Evolutionary conservation across 2,888 invertebrate genomes (phyloP), one percentile per base, ranked within the genome.

Genomic region (Mythimna ferrago): DNA sequence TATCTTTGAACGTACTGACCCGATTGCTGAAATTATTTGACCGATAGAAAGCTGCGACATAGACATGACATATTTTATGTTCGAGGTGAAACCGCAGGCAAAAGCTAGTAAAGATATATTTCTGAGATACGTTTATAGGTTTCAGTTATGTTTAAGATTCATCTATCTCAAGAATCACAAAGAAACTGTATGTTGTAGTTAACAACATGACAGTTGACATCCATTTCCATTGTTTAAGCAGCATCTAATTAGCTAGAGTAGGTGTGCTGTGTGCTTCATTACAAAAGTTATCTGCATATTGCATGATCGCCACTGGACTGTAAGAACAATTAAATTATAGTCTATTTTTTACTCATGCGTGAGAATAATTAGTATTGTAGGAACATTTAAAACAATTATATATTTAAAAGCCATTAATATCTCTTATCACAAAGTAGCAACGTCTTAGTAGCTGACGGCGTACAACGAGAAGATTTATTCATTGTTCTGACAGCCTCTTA

Each of bases 401-500:
- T 38, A 73, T 69, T 66, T 60, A 64, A 64, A 66, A 73, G 53
- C 35, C 16, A 66, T 64, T 58, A 38, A 64, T 64, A 71, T 41
- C 16, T 56, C 16, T 26, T 64, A 64, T 26, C 38, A 78, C 32
- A 69, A 60, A 66, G 63, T 38, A 60, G 26, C 60, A 68, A 67
- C 72, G 80, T 80, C 86, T 70, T 62, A 76, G 73, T 62, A 75
- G 66, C 66, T n/a, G 76, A 70, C 72, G 72, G 66, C 63, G 58
- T 69, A 51, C 60, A 58, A 19, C n/a, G 26, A 72, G 83, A 74
- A 80, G 84, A 76, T 77, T 87, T 86, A 82, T 78, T 69, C 64
- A 81, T 81, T 78, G 77, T 73, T 76, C 69, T 74, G 73, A 83
- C 78, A 76, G 71, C 72, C 75, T 85, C 66, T 81, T 81, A 78